These are phyloP conservation scores for Dysmachus trigonus DNA, from an alignment of 2,888 invertebrate species.

Conservation along the genomic window DNA sequence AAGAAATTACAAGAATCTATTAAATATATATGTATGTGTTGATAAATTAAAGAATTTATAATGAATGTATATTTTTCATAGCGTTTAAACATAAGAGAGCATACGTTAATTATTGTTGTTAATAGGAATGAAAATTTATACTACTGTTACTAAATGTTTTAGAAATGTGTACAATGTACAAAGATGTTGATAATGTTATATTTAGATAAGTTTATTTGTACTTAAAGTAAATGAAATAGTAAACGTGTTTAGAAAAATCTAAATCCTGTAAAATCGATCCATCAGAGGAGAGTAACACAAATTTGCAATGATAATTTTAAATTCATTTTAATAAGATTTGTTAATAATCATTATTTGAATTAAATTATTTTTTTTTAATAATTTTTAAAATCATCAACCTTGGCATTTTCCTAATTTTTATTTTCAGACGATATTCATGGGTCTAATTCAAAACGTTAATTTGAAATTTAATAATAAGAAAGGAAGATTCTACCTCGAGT, in stretches of 20 bases:
- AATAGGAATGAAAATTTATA: conserved; percentile 25
- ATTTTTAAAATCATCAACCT: no score
- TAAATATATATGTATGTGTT: conserved; percentile 5
- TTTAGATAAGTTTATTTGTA: conserved; percentile 29
- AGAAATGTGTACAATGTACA: conserved; percentile 42
- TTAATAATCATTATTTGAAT: not conserved
- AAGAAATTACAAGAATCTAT: not conserved
- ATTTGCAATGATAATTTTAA: not conserved
- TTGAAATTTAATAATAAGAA: no score
- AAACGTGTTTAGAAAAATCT: not conserved
- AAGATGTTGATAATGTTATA: conserved; percentile 27
- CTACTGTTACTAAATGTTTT: conserved; percentile 41
- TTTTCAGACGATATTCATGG: not conserved
- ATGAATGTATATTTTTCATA: conserved; percentile 20
- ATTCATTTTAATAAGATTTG: not conserved
- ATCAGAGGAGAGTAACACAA: not conserved
- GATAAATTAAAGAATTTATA: conserved; percentile 23
- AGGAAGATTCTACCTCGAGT: no score
- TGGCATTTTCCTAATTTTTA: not conserved
- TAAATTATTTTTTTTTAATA: not conserved
- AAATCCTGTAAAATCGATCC: not conserved
- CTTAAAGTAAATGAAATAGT: not conserved
- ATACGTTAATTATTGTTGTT: conserved; percentile 43
- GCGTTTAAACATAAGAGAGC: not conserved
- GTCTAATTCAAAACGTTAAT: not conserved